phyloP scores from a whole-genome alignment of 2,888 invertebrate genomes.

The Stenichneumon culpator region DNA sequence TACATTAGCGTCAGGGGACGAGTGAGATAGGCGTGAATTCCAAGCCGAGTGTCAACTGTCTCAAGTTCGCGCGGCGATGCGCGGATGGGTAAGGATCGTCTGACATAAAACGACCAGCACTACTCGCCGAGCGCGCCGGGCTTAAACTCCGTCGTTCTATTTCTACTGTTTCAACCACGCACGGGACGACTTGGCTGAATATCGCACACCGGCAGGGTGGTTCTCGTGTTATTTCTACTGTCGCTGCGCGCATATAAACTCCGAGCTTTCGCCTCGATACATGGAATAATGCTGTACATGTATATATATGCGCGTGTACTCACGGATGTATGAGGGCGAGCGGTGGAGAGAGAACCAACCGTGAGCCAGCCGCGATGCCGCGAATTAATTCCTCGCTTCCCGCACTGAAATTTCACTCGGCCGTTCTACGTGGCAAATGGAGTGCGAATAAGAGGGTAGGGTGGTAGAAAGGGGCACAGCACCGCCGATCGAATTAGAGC shows the following conservation, averaged over 20 bases:
- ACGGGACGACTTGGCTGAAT: slow-evolving; percentile 47
- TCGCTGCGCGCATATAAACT: slow-evolving; percentile 18
- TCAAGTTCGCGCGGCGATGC: slow-evolving; percentile 42
- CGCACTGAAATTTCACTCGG: slow-evolving; percentile 57
- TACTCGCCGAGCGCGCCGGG: slow-evolving; percentile 42
- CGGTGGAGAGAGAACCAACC: slow-evolving; percentile 8
- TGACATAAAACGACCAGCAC: slow-evolving; percentile 55
- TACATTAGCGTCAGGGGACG: slow-evolving; percentile 13
- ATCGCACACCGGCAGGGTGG: slow-evolving; percentile 12
- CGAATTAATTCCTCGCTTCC: slow-evolving; percentile 58
- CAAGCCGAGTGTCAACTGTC: slow-evolving; percentile 52
- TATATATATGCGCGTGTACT: not conserved
- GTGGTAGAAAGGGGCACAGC: slow-evolving; percentile 22
- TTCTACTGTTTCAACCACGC: slow-evolving; percentile 19
- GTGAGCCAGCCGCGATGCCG: slow-evolving; percentile 21
- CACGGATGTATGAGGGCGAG: slow-evolving; percentile 1
- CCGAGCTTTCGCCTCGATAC: slow-evolving; percentile 31
- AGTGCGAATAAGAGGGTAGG: slow-evolving; percentile 52
- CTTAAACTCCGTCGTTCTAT: slow-evolving; percentile 46
- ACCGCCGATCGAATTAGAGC: slow-evolving; percentile 26
- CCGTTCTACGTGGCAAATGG: slow-evolving; percentile 57
- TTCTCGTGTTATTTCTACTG: slow-evolving; percentile 23
- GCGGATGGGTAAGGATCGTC: slow-evolving; percentile 49
- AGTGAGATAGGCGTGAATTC: slow-evolving; percentile 38
- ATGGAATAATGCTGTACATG: not conserved